Evolutionary conservation across 2,888 invertebrate species (phyloP), one percentile per base, ranked within the genome.

Genomic region (Tethea ocularis): DNA sequence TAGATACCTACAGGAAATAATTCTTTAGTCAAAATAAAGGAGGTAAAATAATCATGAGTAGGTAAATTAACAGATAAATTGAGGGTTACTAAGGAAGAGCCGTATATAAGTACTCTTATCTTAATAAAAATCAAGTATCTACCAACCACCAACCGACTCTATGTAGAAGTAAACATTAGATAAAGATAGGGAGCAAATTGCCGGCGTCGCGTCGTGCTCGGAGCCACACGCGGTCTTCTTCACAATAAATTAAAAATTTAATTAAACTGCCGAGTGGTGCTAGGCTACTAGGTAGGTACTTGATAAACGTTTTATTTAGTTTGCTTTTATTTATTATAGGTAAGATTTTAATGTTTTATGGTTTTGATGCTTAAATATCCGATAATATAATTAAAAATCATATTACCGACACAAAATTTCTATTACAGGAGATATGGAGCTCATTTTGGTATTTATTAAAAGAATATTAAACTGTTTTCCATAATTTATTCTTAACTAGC

Each of bases 161-260:
- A n/a, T n/a, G n/a, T n/a, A 7, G 20, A 62, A 70, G 69, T 69
- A 69, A 72, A 74, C 69, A 69, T 77, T 72, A 77, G 68, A 67
- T 72, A 76, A 75, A 82, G 81, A 80, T 80, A 78, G 71, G 72
- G 71, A 75, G 75, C 79, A 82, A 83, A 85, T 84, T 81, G 82
- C 78, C 67, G 73, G 69, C 59, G 71, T 71, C 67, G 69, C 59
- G 71, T 71, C 67, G 59, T 66, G 70, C 68, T 67, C 63, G 59
- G 75, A 78, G 70, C 80, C 80, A 82, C 78, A 85, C 82, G 82
- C 83, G 80, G 78, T 78, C 78, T 75, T 75, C 81, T 84, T 82
- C 80, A 84, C 82, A 82, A 88, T 89, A 89, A 89, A 89, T 89
- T 88, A 87, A 89, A 88, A 88, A 82, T 87, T 89, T 89, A 89